phyloP scores from a whole-genome alignment of 64 coral and sea anemone genomes.

The Pachyseris speciosa region DNA sequence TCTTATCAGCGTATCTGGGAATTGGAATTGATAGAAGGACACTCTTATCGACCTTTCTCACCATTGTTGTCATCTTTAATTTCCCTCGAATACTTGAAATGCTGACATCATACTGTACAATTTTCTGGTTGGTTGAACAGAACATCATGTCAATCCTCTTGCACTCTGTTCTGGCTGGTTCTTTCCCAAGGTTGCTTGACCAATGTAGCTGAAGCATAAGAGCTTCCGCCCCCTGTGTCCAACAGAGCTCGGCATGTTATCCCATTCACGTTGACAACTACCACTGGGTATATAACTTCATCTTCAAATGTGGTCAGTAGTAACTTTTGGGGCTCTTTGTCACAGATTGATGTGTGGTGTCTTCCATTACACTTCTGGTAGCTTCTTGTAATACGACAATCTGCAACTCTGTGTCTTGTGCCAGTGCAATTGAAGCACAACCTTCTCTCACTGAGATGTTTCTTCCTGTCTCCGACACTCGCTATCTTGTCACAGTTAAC shows the following conservation, averaged over 20 bases:
- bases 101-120: constrained; percentile 5
- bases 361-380: constrained; percentile 5
- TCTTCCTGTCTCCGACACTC: neutral
- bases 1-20: constrained; percentile 15
- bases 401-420: neutral
- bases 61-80: constrained; percentile 24
- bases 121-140: constrained; percentile 24
- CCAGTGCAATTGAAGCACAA: constrained; percentile 68
- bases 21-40: constrained; percentile 32
- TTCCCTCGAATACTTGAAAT: neutral
- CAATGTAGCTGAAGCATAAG: constrained; percentile 32
- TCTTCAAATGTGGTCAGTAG: neutral
- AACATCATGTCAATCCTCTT: constrained; percentile 75
- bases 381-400: constrained; percentile 22
- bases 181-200: neutral
- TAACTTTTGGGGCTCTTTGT: constrained; percentile 4
- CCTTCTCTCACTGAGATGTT: constrained; percentile 17
- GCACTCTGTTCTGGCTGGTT: neutral
- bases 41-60: constrained; percentile 54
- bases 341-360: constrained; percentile 61
- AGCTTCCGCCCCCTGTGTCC: constrained; percentile 29
- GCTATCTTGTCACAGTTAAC: constrained; percentile 25
- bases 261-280: constrained; percentile 7
- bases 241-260: constrained; percentile 46
- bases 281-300: constrained; percentile 16